Conservation (phyloP, 2,797 vertebrate genomes). For the Diplodus puntazzo region DNA sequence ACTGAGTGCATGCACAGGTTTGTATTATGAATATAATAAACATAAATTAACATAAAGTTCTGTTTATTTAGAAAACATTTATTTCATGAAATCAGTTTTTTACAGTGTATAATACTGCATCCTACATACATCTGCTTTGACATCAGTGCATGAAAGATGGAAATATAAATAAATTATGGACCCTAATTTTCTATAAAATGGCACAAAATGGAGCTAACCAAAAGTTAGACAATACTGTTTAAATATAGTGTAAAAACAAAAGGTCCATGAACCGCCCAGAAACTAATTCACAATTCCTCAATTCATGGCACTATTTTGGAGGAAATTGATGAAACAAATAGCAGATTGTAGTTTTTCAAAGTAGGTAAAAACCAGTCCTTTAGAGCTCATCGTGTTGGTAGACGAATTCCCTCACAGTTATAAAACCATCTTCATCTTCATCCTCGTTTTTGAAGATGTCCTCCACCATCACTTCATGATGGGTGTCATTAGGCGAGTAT, state of each 20-base stretch:
- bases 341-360: background rate
- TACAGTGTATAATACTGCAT: slow-evolving; percentile 7
- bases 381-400: slow-evolving; percentile 94
- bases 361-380: background rate
- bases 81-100: slow-evolving; percentile 5
- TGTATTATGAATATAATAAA: background rate
- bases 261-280: background rate
- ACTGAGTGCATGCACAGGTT: background rate
- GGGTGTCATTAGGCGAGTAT: slow-evolving; percentile 91
- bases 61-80: slow-evolving; percentile 28
- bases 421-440: slow-evolving; percentile 95
- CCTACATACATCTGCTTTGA: slow-evolving; percentile 27
- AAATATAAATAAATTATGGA: slow-evolving; percentile 47
- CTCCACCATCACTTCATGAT: slow-evolving; percentile 94
- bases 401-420: slow-evolving; percentile 96
- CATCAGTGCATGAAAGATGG: slow-evolving; percentile 50
- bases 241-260: slow-evolving; percentile 15
- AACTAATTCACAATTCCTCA: slow-evolving; percentile 4
- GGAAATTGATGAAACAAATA: background rate
- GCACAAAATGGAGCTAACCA: background rate
- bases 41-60: background rate
- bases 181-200: slow-evolving; percentile 25
- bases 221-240: slow-evolving; percentile 22
- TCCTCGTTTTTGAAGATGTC: slow-evolving; percentile 99
- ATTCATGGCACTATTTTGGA: background rate